Evolutionary conservation across 2,888 invertebrate genomes (phyloP), one percentile per base, ranked within the genome.

Genomic region (Apamea sordens): DNA sequence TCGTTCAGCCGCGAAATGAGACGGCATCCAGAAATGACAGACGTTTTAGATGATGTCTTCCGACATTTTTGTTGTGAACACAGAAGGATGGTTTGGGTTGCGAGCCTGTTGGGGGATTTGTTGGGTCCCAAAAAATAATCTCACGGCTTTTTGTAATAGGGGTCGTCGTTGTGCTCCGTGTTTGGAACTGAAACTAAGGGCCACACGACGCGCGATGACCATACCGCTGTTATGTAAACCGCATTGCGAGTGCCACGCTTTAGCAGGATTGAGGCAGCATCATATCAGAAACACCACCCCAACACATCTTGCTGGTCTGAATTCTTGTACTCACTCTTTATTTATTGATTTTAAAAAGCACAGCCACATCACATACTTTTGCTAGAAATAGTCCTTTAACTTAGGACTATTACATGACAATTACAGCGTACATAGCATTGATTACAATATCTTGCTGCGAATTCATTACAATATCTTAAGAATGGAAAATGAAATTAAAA

Each of bases 1-100:
- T 90, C 93, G 91, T 91, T 91, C 92, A 92, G 85, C 93, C 94
- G 95, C 92, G 94, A 94, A 95, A 95, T 95, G 93, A 94, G 92
- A 91, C 89, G 92, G 89, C 91, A 92, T 91, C 90, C 89, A 90
- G 91, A 91, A 90, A 94, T 93, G 94, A 93, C 92, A 91, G 93
- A 91, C 92, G 91, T 91, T 92, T 91, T 69, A 82, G 84, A 87
- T 92, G 92, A 93, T 90, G 89, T 77, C 75, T 80, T 73, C 44
- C 80, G 91, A 86, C 90, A 89, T 83, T 92, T 91, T 88, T 88
- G 88, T 89, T 78, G 59, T 71, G 80, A 50, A 68, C 24, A 91
- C 84, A 87, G 82, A 92, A 78, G 72, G 80, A 8, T 41, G 24
- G n/a, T 6, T 7, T 21, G 56, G 59, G n/a, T 24, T 8, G 41